These are phyloP conservation scores for Cheirogaleus medius DNA, from an alignment of 2,113 vertebrate genomes.

Conservation along the genomic window DNA sequence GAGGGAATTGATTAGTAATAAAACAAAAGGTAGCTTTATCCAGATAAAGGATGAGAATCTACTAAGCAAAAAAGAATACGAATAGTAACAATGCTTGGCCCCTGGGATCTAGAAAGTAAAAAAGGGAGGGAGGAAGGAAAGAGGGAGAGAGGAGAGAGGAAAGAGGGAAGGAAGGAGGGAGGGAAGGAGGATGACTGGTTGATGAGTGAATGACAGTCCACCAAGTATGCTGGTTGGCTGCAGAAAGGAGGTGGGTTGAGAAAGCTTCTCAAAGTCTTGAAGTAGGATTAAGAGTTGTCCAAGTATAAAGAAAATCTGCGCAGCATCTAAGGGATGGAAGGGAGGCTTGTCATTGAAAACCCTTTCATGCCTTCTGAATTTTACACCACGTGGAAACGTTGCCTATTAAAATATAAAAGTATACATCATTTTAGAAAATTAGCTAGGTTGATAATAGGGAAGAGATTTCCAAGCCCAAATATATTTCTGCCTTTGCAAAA, in stretches of 20 bases:
- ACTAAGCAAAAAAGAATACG: neutral
- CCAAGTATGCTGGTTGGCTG: neutral
- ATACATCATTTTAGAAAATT: neutral
- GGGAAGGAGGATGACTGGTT: too few species aligned
- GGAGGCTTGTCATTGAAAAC: neutral
- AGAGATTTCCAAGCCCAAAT: neutral
- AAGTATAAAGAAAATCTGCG: neutral
- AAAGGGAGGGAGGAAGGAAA: accelerated
- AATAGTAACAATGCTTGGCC: neutral
- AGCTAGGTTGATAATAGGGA: neutral
- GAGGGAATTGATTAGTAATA: neutral
- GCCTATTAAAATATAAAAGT: neutral
- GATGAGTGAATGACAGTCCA: neutral
- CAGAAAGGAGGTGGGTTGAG: too few species aligned
- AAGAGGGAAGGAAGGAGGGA: too few species aligned
- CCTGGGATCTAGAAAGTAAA: neutral
- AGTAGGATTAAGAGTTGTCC: neutral
- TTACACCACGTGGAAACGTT: neutral
- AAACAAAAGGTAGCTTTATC: neutral
- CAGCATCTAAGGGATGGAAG: neutral
- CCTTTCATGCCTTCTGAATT: neutral
- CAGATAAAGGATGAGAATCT: neutral
- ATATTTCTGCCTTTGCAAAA: neutral
- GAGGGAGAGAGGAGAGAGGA: neutral
- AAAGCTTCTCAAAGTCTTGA: neutral